Percentiles rank a stretch among this genome's conserved stretches.
Evolutionary conservation across 2,888 invertebrate species (phyloP).

Genomic region (Drosophila rellima): DNA sequence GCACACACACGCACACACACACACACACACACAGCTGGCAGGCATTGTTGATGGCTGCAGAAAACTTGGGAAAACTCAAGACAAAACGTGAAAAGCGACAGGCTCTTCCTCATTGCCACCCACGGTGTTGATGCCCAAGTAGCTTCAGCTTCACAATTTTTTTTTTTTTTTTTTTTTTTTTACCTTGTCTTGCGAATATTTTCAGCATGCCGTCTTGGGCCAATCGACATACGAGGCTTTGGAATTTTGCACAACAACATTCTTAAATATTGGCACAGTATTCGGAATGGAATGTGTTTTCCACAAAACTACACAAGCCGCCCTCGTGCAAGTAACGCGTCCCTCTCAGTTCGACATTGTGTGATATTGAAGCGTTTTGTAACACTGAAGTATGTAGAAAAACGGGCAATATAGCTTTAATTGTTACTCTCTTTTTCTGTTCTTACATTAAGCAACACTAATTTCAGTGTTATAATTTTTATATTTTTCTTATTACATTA

Average conservation of each 20-base stretch:
- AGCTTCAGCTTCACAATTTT: conserved; percentile 2
- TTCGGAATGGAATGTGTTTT: conserved; percentile 7
- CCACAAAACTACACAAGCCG: neutral
- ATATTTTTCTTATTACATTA: too few relatives aligned
- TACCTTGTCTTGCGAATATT: conserved; percentile 1
- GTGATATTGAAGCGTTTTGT: neutral
- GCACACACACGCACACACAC: neutral
- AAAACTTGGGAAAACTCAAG: conserved; percentile 44
- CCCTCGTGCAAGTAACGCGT: neutral
- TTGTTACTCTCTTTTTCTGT: neutral
- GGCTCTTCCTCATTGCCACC: neutral
- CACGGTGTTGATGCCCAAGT: neutral
- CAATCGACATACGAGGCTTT: conserved; percentile 26
- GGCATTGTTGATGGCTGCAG: conserved; percentile 7
- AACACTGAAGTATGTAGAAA: neutral
- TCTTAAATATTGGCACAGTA: conserved; percentile 35
- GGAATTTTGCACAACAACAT: conserved; percentile 22
- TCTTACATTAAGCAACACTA: neutral
- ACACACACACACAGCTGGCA: conserved; percentile 1
- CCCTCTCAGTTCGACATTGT: neutral
- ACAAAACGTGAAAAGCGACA: conserved; percentile 37
- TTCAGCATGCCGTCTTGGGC: conserved; percentile 20
- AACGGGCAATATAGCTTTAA: neutral
- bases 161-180: neutral
- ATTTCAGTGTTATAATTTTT: too few relatives aligned